Evolutionary conservation across 2,888 invertebrate genomes (phyloP).

Genomic region (Caenorhabditis uteleia): DNA sequence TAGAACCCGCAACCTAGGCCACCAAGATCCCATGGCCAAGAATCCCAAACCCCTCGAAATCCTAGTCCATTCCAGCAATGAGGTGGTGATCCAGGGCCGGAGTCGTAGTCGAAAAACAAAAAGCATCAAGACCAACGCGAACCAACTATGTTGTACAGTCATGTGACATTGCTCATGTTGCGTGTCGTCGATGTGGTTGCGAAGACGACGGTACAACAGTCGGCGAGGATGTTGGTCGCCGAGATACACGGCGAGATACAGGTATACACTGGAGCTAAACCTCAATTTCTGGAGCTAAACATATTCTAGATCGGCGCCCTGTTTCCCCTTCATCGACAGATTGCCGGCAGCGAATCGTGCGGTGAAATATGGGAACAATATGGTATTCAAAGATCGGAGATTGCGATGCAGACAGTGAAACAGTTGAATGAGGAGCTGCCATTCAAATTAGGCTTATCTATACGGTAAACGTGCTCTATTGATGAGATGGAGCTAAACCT

Average conservation of each 20-base stretch:
- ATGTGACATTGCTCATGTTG: slow-evolving; percentile 66
- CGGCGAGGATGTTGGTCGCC: slow-evolving; percentile 66
- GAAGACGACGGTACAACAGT: slow-evolving; percentile 68
- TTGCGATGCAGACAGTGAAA: slow-evolving; percentile 62
- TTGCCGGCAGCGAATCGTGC: slow-evolving; percentile 72
- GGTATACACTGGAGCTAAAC: slow-evolving; percentile 27
- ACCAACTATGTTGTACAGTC: slow-evolving; percentile 57
- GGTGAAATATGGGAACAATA: slow-evolving; percentile 79
- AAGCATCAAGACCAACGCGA: too few species aligned
- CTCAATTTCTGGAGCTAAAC: neutral
- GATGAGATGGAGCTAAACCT: too few species aligned
- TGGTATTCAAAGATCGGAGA: slow-evolving; percentile 77
- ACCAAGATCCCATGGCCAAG: too few species aligned
- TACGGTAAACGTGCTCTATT: slow-evolving; percentile 53
- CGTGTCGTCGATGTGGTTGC: slow-evolving; percentile 67
- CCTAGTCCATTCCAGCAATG: too few species aligned
- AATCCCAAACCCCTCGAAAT: too few species aligned
- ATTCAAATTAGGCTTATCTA: slow-evolving; percentile 74
- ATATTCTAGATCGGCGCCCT: slow-evolving; percentile 65
- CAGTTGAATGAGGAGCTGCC: slow-evolving; percentile 75
- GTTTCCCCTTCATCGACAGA: slow-evolving; percentile 68
- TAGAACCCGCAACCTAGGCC: too few species aligned
- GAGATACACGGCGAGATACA: slow-evolving; percentile 68
- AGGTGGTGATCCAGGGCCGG: too few species aligned
- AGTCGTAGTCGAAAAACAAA: too few species aligned